Percentiles rank a stretch among this genome's conserved stretches.
Conservation (phyloP, 2,888 invertebrate genomes). For the Drosophila bunnanda region DNA sequence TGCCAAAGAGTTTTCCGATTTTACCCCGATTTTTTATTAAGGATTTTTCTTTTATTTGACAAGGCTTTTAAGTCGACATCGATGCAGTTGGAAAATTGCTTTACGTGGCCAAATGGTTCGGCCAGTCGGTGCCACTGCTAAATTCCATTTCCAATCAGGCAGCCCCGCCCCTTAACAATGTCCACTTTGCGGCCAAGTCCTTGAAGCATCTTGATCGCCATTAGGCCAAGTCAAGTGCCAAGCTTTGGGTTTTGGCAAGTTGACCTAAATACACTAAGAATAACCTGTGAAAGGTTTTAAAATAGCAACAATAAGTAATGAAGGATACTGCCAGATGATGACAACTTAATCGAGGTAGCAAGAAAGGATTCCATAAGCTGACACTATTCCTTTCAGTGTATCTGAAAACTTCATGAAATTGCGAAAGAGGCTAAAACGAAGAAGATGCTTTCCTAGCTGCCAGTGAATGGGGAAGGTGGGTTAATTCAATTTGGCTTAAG, state of each 20-base stretch:
- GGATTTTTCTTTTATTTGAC: conserved; percentile 47
- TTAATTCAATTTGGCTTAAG: conserved; percentile 69
- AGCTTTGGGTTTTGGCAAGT: conserved; percentile 4
- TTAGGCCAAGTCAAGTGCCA: conserved; percentile 42
- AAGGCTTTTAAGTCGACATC: conserved; percentile 65
- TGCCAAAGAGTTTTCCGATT: conserved; percentile 28
- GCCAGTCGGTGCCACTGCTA: conserved; percentile 20
- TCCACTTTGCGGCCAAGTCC: conserved; percentile 40
- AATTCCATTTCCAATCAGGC: conserved; percentile 45
- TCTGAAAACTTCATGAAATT: background rate
- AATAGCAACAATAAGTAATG: background rate
- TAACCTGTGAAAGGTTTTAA: background rate
- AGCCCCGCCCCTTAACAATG: conserved; percentile 26
- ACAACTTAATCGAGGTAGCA: no score
- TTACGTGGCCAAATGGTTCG: conserved; percentile 37
- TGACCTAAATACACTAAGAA: conserved; percentile 4
- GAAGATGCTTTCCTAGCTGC: conserved; percentile 12
- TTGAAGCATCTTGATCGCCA: conserved; percentile 52
- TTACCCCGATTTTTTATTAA: conserved; percentile 2
- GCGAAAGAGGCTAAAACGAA: background rate
- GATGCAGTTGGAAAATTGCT: conserved; percentile 46
- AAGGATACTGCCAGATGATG: background rate
- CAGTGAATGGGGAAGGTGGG: conserved; percentile 17
- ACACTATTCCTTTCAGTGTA: conserved; percentile 5
- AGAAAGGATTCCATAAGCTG: no score